Conservation (phyloP, 2,888 invertebrate genomes). For the Ennomos erosarius region DNA sequence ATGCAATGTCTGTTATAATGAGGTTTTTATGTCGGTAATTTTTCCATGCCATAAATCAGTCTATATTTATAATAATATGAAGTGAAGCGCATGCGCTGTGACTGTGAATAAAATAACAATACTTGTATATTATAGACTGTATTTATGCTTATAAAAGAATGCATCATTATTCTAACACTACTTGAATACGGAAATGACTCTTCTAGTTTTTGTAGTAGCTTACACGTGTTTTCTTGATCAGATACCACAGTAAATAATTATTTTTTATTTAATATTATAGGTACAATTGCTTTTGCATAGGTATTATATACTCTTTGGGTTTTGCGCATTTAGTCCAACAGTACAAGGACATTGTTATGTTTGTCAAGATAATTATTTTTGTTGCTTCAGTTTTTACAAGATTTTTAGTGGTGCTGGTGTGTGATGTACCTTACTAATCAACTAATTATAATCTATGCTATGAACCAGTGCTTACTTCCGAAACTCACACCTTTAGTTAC, state of each 20-base stretch:
- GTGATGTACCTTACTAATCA: no score
- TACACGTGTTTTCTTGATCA: background rate
- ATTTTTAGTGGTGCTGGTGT: no score
- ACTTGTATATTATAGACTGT: background rate
- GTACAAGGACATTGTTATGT: background rate
- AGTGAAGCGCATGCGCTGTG: constrained; percentile 7
- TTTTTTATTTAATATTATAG: constrained; percentile 1
- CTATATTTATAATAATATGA: constrained; percentile 14
- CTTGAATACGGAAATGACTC: constrained; percentile 4
- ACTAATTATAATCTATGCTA: no score
- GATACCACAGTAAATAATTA: background rate
- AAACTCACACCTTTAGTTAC: no score
- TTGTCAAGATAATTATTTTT: no score
- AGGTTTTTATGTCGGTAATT: constrained; percentile 1
- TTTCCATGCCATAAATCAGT: background rate
- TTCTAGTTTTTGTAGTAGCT: background rate
- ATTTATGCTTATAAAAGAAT: no score
- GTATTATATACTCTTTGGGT: no score
- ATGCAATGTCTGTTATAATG: no score
- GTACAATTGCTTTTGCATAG: background rate
- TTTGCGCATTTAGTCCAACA: background rate
- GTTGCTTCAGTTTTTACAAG: no score
- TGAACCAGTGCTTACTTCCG: no score
- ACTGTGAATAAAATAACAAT: constrained; percentile 3
- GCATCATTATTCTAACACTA: constrained; percentile 1